These are phyloP conservation scores for Pan troglodytes DNA, from an alignment of 2,113 vertebrate species.

Conservation along the genomic window NHGRI_mPanTro3-v2.1_pri NC_086015.1:89445001-89445500, in stretches of 20 bases:
- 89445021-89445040: background rate
- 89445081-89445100: background rate
- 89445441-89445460: background rate
- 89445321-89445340: background rate
- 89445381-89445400: background rate
- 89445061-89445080: background rate
- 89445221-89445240: background rate
- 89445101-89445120: background rate
- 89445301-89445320: background rate
- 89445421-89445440: background rate
- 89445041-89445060: background rate
- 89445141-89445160: background rate
- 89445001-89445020: too few species aligned
- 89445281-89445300: background rate
- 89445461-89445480: background rate
- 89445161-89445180: background rate
- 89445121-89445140: background rate
- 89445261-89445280: background rate
- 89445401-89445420: background rate
- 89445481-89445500: background rate
- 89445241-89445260: background rate
- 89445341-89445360: fast-evolving
- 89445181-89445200: background rate
- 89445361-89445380: background rate
- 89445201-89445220: background rate